phyloP scores from a whole-genome alignment of 1,140 invertebrate genomes.

The Charaxes varanes region DNA sequence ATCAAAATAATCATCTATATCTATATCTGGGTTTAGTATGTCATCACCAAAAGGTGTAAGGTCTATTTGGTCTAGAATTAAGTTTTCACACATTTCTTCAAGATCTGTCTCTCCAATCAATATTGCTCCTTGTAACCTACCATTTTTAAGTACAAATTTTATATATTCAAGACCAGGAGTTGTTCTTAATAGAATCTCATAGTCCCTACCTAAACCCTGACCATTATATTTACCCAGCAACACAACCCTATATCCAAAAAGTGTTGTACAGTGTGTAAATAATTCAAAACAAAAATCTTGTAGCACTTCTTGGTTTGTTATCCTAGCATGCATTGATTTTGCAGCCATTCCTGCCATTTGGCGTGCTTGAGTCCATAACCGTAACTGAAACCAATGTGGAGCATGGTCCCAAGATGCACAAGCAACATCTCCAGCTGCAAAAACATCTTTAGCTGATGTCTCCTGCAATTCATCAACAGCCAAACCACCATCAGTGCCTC shows the following conservation, averaged over 20 bases:
- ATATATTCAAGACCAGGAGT: constrained; percentile 91
- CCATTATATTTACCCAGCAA: constrained; percentile 96
- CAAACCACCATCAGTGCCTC: constrained; percentile 84
- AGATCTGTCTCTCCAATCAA: constrained; percentile 97
- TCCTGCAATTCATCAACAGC: constrained; percentile 90
- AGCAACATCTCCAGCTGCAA: constrained; percentile 96
- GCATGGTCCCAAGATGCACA: constrained; percentile 84
- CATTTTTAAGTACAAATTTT: constrained; percentile 91
- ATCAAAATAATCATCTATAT: constrained; percentile 99
- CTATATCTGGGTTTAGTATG: constrained; percentile 94
- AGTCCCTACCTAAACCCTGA: constrained; percentile 87
- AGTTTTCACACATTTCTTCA: constrained; percentile 98
- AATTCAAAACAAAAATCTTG: constrained; percentile 98
- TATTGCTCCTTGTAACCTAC: constrained; percentile 92
- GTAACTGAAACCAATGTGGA: constrained; percentile 96
- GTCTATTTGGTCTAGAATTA: constrained; percentile 96
- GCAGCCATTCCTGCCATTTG: constrained; percentile 98
- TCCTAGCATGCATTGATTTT: constrained; percentile 87
- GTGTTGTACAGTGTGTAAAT: constrained; percentile 95
- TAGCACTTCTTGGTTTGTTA: constrained; percentile 78
- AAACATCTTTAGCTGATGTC: constrained; percentile 87
- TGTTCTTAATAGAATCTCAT: constrained; percentile 91
- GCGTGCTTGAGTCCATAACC: constrained; percentile 97
- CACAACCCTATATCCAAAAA: constrained; percentile 97
- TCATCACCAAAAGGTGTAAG: constrained; percentile 91